Percentiles rank a stretch among this genome's conserved stretches.
Evolutionary conservation across 1,140 invertebrate genomes (phyloP).

Genomic region (Drepana arcuata): DNA sequence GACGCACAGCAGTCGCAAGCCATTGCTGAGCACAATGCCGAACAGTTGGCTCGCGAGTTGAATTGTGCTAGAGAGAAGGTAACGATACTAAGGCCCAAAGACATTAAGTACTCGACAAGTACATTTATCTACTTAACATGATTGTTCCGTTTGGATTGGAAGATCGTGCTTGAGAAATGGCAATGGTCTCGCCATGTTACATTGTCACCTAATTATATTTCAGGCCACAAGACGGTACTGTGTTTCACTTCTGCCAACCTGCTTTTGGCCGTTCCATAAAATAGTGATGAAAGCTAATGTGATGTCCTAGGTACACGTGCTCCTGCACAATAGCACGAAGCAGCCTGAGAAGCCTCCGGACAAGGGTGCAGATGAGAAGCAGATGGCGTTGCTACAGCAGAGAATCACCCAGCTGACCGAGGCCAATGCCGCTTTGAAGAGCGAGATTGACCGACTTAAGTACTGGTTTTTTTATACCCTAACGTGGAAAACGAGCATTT

Average conservation of each 20-base stretch:
- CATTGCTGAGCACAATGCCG: conserved; percentile 75
- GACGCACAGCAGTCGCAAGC: conserved; percentile 78
- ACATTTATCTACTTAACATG: no score
- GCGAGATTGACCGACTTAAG: conserved; percentile 59
- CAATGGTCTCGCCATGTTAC: no score
- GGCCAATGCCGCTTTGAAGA: conserved; percentile 31
- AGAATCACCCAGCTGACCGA: conserved; percentile 46
- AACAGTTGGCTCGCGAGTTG: conserved; percentile 74
- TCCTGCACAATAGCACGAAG: conserved; percentile 41
- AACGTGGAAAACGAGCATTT: no score
- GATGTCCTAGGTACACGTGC: conserved; percentile 36
- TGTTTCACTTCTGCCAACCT: no score
- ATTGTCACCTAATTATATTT: no score
- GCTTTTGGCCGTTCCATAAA: no score
- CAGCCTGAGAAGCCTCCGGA: conserved; percentile 38
- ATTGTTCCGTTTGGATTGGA: no score
- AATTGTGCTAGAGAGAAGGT: conserved; percentile 73
- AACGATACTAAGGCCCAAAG: no score
- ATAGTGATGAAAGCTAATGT: background rate
- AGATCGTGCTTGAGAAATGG: no score
- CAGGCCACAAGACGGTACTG: no score
- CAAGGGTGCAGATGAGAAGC: conserved; percentile 50
- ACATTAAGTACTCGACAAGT: no score
- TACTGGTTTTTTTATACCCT: no score
- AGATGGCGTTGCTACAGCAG: conserved; percentile 41